Conservation (phyloP, 1,140 invertebrate species). For the Lepidotrigona ventralis region DNA sequence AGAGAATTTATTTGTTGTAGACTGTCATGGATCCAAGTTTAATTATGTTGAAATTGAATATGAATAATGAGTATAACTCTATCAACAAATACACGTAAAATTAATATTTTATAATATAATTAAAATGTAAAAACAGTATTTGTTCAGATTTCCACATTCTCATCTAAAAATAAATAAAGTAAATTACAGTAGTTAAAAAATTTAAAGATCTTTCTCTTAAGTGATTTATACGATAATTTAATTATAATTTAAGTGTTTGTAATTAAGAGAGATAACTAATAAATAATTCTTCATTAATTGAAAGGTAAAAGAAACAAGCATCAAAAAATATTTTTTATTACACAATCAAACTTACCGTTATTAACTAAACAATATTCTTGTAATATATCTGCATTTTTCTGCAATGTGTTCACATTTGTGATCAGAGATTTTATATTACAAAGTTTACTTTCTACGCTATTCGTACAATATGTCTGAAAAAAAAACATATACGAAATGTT, state of each 20-base stretch:
- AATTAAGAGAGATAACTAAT: neutral
- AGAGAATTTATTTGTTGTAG: constrained; percentile 59
- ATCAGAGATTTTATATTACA: constrained; percentile 55
- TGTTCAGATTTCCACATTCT: constrained; percentile 1
- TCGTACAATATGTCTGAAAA: constrained; percentile 52
- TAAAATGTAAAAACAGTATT: neutral
- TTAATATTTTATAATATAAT: constrained; percentile 35
- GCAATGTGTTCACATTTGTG: constrained; percentile 55
- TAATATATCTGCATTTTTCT: constrained; percentile 49
- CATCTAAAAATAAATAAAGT: constrained; percentile 13
- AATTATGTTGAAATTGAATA: constrained; percentile 71
- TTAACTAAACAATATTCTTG: constrained; percentile 34
- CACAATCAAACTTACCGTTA: constrained; percentile 23
- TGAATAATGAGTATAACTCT: constrained; percentile 68
- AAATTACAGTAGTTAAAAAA: neutral
- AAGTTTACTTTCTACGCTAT: constrained; percentile 50
- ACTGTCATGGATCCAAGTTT: constrained; percentile 74
- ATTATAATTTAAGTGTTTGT: neutral
- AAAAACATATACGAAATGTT: neutral
- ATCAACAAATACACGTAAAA: constrained; percentile 48
- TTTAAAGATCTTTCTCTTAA: neutral
- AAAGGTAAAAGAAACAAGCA: neutral
- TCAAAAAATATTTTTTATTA: neutral
- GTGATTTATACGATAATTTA: neutral
- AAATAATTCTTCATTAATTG: neutral